Evolutionary conservation across 2,113 vertebrate genomes (phyloP), one percentile per base, ranked within the genome.

Genomic region (Noctilio leporinus): DNA sequence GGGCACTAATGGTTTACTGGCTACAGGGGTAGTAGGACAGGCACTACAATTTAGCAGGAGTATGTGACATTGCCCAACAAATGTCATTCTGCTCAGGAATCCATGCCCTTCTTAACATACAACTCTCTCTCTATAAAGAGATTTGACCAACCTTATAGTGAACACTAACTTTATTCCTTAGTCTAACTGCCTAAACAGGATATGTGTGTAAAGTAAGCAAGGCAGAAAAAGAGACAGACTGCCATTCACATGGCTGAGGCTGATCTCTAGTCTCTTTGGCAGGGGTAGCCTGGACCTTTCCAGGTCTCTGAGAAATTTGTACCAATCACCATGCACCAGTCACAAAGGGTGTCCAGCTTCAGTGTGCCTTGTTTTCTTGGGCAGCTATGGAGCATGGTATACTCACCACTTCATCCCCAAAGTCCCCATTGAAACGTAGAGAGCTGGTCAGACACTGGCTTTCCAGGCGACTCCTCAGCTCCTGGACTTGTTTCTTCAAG

Each of bases 401-500:
- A 98, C 99, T 99, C 97, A 99, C 99, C 99, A 99, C 98, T 97
- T 99, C 99, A 1, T 99, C 99, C 33, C 99, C 99, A 4, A 99
- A 98, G 82, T 99, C 99, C 35, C 99, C 99, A 4, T 99, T 99
- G 98, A 99, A 98, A 4, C 98, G 98, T 15, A 99, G 97, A 40
- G 98, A 98, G 86, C 98, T 98, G 2, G 97, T 97, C 47, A 99
- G 98, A 80, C 99, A 99, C 95, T 99, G 99, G 93, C 98, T 99
- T 98, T 99, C 99, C 97, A 99, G 97, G n/a, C 99, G 99, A 96
- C 99, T 99, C 98, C 98, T 99, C 89, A 99, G 96, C 97, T 99
- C 99, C 96, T 99, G 99, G 64, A 99, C 99, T 97, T 99, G 99
- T 95, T 99, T 99, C 98, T 99, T 99, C 95, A 99, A 97, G 7